Evolutionary conservation across 2,797 vertebrate species (phyloP).

Genomic region (Poeciliopsis gracilis): DNA sequence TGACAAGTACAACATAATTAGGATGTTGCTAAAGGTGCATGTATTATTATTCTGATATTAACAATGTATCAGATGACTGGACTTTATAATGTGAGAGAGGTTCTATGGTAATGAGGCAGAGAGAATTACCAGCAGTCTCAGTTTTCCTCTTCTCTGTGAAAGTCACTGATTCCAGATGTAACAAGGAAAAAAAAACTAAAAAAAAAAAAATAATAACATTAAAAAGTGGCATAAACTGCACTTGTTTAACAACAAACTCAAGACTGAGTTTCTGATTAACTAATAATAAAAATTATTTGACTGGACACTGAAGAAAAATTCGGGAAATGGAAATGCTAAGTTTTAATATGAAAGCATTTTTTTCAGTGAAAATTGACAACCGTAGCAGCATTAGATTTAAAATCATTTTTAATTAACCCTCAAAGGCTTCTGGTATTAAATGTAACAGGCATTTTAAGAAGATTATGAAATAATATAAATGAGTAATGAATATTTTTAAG

Average conservation of each 20-base stretch:
- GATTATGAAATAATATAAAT: background rate
- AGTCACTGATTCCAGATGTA: slow-evolving; percentile 12
- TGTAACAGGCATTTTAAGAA: background rate
- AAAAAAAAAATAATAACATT: no score
- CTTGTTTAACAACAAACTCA: background rate
- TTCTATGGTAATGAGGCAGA: slow-evolving; percentile 11
- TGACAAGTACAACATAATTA: background rate
- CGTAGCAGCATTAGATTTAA: background rate
- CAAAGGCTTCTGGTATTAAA: background rate
- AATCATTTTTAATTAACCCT: background rate
- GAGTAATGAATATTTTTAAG: no score
- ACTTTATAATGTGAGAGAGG: slow-evolving; percentile 9
- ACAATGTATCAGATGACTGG: slow-evolving; percentile 9
- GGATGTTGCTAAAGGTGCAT: background rate
- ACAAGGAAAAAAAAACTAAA: no score
- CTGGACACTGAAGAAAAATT: background rate
- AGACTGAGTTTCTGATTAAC: background rate
- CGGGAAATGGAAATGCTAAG: background rate
- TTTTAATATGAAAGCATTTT: background rate
- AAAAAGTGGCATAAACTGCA: background rate
- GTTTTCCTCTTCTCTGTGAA: slow-evolving; percentile 8
- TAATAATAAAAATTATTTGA: background rate
- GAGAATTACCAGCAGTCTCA: slow-evolving; percentile 15
- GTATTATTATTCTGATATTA: slow-evolving; percentile 19
- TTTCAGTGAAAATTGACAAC: background rate